Evolutionary conservation across 1,140 invertebrate species (phyloP).

Genomic region (Alviniconcha marisindica): DNA sequence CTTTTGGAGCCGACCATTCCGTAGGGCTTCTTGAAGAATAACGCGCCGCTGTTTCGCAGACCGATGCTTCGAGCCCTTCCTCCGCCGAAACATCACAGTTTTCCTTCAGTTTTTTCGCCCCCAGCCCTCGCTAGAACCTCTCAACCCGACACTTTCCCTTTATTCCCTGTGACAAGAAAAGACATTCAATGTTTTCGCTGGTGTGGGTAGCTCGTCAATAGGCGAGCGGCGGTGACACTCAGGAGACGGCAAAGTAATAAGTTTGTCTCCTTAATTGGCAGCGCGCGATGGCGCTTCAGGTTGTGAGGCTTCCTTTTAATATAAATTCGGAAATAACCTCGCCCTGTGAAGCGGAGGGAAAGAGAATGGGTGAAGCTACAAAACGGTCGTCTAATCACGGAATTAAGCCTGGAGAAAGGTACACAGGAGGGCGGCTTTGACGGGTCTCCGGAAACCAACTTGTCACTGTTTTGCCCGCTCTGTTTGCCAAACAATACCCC

Average conservation of each 20-base stretch:
- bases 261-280: constrained; percentile 30
- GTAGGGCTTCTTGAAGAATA: too few relatives aligned
- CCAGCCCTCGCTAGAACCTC: too few relatives aligned
- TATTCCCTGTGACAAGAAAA: too few relatives aligned
- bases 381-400: constrained; percentile 23
- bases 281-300: constrained; percentile 5
- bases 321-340: constrained; percentile 34
- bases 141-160: too few relatives aligned
- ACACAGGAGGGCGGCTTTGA: constrained; percentile 13
- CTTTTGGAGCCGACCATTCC: too few relatives aligned
- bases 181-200: neutral
- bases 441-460: constrained; percentile 10
- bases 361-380: constrained; percentile 7
- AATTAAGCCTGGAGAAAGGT: constrained; percentile 28
- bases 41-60: too few relatives aligned
- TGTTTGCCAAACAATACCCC: constrained; percentile 5
- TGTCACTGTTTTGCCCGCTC: constrained; percentile 1
- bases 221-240: constrained; percentile 8
- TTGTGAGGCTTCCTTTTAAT: constrained; percentile 33
- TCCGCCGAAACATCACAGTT: too few relatives aligned
- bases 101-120: too few relatives aligned
- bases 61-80: too few relatives aligned
- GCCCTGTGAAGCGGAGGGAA: neutral
- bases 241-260: constrained; percentile 20
- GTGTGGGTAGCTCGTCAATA: neutral